Evolutionary conservation across 2,797 vertebrate genomes (phyloP).

Genomic region (Peromyscus attwateri): DNA sequence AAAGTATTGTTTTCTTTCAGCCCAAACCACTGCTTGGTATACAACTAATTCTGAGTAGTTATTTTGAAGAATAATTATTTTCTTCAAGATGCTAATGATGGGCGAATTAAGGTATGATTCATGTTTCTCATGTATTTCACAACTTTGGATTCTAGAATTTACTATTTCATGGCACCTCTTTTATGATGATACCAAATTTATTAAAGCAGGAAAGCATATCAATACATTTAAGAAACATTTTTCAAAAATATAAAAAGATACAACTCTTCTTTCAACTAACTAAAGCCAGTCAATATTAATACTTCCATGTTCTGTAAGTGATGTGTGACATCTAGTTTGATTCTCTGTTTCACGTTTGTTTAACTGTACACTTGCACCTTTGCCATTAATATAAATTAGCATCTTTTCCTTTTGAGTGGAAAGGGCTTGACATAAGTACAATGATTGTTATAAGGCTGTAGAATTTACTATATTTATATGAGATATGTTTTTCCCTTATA

Average conservation of each 20-base stretch:
- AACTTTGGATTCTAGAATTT: constrained; percentile 46
- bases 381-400: constrained; percentile 37
- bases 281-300: neutral
- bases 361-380: constrained; percentile 35
- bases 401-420: neutral
- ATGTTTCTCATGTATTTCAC: constrained; percentile 19
- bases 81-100: constrained; percentile 5
- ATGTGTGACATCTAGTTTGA: neutral
- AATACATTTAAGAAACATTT: constrained; percentile 40
- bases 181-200: constrained; percentile 18
- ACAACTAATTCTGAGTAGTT: neutral
- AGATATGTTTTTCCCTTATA: constrained; percentile 40
- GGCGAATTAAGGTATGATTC: neutral
- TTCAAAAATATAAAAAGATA: constrained; percentile 22
- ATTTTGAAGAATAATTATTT: constrained; percentile 48
- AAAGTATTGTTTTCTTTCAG: neutral
- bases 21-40: neutral
- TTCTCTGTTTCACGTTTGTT: constrained; percentile 32
- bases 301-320: neutral
- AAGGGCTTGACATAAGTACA: neutral
- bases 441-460: constrained; percentile 11
- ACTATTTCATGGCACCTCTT: neutral
- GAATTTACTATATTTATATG: constrained; percentile 55
- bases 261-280: constrained; percentile 42
- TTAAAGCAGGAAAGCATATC: constrained; percentile 11